phyloP scores from a whole-genome alignment of 2,797 vertebrate genomes.

The Microchirus variegatus region DNA sequence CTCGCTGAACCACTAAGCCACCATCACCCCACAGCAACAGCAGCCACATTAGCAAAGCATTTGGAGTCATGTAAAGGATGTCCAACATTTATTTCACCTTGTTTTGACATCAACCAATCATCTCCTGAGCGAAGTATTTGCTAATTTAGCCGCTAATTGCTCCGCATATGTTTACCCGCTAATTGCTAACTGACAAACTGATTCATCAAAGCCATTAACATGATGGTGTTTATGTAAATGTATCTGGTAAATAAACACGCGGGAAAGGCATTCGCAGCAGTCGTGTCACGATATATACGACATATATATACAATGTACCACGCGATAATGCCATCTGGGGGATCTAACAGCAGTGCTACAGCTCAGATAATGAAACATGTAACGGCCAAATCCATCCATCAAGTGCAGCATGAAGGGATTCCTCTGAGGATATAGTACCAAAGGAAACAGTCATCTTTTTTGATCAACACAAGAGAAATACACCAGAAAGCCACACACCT shows the following conservation, averaged over 20 bases:
- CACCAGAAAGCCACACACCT: slow-evolving; percentile 14
- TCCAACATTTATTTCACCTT: no score
- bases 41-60: no score
- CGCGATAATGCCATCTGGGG: slow-evolving; percentile 31
- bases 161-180: not conserved
- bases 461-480: slow-evolving; percentile 8
- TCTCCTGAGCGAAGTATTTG: no score
- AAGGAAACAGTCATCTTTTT: slow-evolving; percentile 5
- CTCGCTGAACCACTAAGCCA: no score
- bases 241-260: not conserved
- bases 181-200: not conserved
- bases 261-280: not conserved
- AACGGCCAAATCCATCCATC: slow-evolving; percentile 45
- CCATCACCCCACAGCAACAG: no score
- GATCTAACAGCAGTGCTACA: slow-evolving; percentile 20
- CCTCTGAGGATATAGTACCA: slow-evolving; percentile 7
- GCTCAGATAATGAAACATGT: slow-evolving; percentile 15
- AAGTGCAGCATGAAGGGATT: slow-evolving; percentile 28
- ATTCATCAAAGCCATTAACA: slow-evolving; percentile 28
- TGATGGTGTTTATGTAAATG: slow-evolving; percentile 14
- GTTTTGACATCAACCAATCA: no score
- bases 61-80: no score
- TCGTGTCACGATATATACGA: not conserved
- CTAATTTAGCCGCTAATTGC: not conserved
- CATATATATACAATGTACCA: slow-evolving; percentile 13